Conservation (phyloP, 1,140 invertebrate genomes). For the Drosophila saltans region DNA sequence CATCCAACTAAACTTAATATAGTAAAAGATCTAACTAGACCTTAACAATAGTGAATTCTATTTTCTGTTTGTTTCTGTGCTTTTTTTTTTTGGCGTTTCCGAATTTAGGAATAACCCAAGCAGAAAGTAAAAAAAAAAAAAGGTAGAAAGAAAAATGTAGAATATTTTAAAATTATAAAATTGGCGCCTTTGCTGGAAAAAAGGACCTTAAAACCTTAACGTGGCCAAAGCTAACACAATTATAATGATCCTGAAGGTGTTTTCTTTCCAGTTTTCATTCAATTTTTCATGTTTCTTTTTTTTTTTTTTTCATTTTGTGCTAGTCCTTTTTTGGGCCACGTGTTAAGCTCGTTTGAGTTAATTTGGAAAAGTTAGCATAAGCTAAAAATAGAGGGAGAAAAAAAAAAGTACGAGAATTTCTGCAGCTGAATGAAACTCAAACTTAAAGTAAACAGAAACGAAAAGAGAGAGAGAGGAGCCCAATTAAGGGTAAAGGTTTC, state of each 20-base stretch:
- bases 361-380: conserved; percentile 50
- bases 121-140: neutral
- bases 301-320: neutral
- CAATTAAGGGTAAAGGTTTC: neutral
- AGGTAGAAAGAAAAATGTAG: neutral
- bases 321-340: conserved; percentile 29
- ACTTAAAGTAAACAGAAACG: conserved; percentile 35
- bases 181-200: neutral
- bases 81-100: too few species aligned
- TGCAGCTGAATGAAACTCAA: conserved; percentile 3
- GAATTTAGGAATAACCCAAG: neutral
- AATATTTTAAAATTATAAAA: neutral
- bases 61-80: too few species aligned
- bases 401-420: neutral
- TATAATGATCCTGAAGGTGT: conserved; percentile 18
- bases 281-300: neutral
- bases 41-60: too few species aligned
- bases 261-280: conserved; percentile 1
- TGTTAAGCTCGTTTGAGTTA: conserved; percentile 60
- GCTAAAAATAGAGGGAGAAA: conserved; percentile 38
- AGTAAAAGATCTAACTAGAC: too few species aligned
- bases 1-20: too few species aligned
- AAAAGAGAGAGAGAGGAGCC: neutral
- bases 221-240: conserved; percentile 11
- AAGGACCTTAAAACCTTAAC: neutral